Base-by-base conservation (phyloP, 2,113 vertebrate species). In the Kryptolebias marmoratus region DNA sequence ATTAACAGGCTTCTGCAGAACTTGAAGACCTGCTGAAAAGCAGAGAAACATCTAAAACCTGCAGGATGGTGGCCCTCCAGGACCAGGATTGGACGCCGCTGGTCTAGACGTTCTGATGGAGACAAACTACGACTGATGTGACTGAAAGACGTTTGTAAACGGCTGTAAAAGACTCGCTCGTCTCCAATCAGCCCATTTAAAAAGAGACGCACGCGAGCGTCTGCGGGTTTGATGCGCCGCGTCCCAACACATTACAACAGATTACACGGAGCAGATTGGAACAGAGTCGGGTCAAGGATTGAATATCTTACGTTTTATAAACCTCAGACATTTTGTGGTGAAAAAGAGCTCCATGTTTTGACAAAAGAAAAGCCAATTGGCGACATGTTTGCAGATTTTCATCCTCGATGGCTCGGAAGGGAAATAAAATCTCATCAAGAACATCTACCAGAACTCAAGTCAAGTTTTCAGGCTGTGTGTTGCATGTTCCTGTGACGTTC, bases 351-450 rank as follows among this genome's bases (percentile, higher is more conserved):
- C 27, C 42, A 22, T 53, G 22, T 22, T 80, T 52, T 59, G 36
- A 82, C 61, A 39, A 31, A 60, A 61, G 9, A 50, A 56, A 68
- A 71, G 79, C 68, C 1, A 39, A 72, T 76, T 68, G 47, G 63
- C 42, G 72, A 36, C 50, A 50, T 6, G 45, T 81, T 2, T 44
- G 31, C 59, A 42, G 47, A 47, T 72, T 45, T 68, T 36, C 72
- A 18, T 36, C 63, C 31, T 42, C 22, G 3, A 30, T 2, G 49
- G 52, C 75, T 53, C 64, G 60, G 39, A 42, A 42, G 8, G 5
- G 39, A 42, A 42, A 42, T 10, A 42, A 8, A 36, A 36, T 7
- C 36, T 4, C 7, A 7, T 36, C 36, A 36, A 7, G 36, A 36
- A 36, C 7, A 36, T 36, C 36, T 36, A 7, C 3, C 7, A 36